These are phyloP conservation scores for Hyles euphorbiae DNA, from an alignment of 1,140 invertebrate genomes.

Conservation along the genomic window DNA sequence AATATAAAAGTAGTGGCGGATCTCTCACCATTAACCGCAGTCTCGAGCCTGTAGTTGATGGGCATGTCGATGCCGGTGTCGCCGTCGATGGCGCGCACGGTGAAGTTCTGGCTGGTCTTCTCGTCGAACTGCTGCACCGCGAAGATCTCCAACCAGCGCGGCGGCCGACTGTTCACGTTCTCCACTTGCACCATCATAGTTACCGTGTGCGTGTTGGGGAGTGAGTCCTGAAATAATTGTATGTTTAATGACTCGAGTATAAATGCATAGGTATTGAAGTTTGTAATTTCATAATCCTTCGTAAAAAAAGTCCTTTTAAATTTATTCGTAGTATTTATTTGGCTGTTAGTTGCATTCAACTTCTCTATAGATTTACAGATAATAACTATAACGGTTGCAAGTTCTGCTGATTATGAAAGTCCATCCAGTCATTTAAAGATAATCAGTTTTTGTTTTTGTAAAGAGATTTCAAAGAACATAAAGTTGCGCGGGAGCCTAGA, in stretches of 20 bases:
- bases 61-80: slow-evolving; percentile 72
- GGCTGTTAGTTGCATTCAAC: too few relatives aligned
- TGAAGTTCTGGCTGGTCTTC: slow-evolving; percentile 58
- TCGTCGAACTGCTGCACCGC: slow-evolving; percentile 73
- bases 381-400: too few relatives aligned
- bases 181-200: slow-evolving; percentile 72
- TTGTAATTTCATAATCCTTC: too few relatives aligned
- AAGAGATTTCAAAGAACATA: too few relatives aligned
- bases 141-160: slow-evolving; percentile 73
- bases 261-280: not conserved
- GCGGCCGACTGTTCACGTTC: slow-evolving; percentile 72
- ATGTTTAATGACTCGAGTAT: not conserved
- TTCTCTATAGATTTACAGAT: too few relatives aligned
- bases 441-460: too few relatives aligned
- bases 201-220: slow-evolving; percentile 59
- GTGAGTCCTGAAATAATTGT: slow-evolving; percentile 54
- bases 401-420: too few relatives aligned
- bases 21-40: slow-evolving; percentile 36
- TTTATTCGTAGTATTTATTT: too few relatives aligned
- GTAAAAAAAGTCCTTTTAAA: too few relatives aligned
- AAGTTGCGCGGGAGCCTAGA: too few relatives aligned
- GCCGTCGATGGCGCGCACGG: slow-evolving; percentile 74
- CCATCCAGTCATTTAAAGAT: too few relatives aligned
- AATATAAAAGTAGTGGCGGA: too few relatives aligned
- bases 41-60: slow-evolving; percentile 68